Percentiles rank a stretch among this genome's conserved stretches.
phyloP scores from a whole-genome alignment of 2,113 vertebrate genomes.

The Danio rerio region GRCz12tu NC_133176.1:39260501-39261000 shows the following conservation, averaged over 20 bases:
- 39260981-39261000: constrained; percentile 97
- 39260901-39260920: constrained; percentile 98
- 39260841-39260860: constrained; percentile 99
- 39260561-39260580: too few relatives aligned
- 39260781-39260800: not conserved
- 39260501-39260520: too few relatives aligned
- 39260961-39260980: constrained; percentile 97
- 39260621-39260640: not conserved
- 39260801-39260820: not conserved
- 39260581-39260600: not conserved
- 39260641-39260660: not conserved
- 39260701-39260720: not conserved
- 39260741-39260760: not conserved
- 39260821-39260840: constrained; percentile 66
- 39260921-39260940: constrained; percentile 99
- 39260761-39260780: not conserved
- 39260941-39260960: constrained; percentile 99
- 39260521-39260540: too few relatives aligned
- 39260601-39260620: not conserved
- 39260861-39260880: constrained; percentile 99
- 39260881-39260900: constrained; percentile 98
- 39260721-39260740: not conserved
- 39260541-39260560: too few relatives aligned
- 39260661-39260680: not conserved
- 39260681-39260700: not conserved